These are phyloP conservation scores for Lycorma delicatula DNA, from an alignment of 1,140 invertebrate species.

Conservation along the genomic window DNA sequence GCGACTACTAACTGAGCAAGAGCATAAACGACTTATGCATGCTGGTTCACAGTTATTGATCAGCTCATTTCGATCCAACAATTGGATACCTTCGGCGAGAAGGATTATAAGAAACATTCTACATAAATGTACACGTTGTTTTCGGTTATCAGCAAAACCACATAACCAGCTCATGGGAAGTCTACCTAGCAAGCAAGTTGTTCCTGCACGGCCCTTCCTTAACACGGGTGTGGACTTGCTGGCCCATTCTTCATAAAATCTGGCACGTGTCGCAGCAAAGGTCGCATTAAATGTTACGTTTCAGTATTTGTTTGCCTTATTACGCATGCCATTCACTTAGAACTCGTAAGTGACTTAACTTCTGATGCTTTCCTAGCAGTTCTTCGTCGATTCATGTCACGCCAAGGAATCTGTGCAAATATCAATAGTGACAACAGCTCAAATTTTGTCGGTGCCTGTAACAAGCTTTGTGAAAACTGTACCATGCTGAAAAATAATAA, in stretches of 20 bases:
- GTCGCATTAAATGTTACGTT: constrained; percentile 36
- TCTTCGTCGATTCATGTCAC: constrained; percentile 35
- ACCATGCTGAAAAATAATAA: background rate
- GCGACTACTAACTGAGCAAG: constrained; percentile 30
- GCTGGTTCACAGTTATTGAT: constrained; percentile 25
- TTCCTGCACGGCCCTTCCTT: constrained; percentile 28
- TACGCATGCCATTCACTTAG: constrained; percentile 39
- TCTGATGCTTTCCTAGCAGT: constrained; percentile 36
- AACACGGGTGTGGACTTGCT: constrained; percentile 36
- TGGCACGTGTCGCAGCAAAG: constrained; percentile 21
- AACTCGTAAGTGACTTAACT: constrained; percentile 35
- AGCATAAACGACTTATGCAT: constrained; percentile 31
- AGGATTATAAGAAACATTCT: constrained; percentile 23
- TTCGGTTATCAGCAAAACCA: constrained; percentile 14
- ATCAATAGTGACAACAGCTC: constrained; percentile 36
- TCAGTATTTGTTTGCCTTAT: constrained; percentile 39
- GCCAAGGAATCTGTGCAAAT: constrained; percentile 32
- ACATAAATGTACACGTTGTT: constrained; percentile 31
- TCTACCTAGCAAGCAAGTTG: constrained; percentile 30
- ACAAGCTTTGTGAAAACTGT: constrained; percentile 10
- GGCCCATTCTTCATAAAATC: constrained; percentile 37
- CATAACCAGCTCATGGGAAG: constrained; percentile 31
- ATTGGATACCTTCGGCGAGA: constrained; percentile 29
- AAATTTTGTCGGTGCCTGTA: constrained; percentile 34
- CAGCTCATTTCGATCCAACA: constrained; percentile 27